Evolutionary conservation across 2,797 vertebrate genomes (phyloP), one percentile per base, ranked within the genome.

Genomic region (Dermochelys coriacea): DNA sequence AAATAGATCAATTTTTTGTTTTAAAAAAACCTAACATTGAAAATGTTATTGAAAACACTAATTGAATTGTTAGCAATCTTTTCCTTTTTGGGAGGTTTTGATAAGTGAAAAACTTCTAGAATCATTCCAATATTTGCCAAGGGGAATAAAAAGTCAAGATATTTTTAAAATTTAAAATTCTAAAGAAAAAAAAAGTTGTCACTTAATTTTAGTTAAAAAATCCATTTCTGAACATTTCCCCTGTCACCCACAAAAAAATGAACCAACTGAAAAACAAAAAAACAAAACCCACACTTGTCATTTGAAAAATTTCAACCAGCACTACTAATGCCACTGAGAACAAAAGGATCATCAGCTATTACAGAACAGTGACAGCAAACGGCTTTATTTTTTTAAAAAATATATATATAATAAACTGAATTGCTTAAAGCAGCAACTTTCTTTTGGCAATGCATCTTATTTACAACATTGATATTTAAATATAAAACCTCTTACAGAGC

Each of bases 361-460:
- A 49, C 5, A 16, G 4, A 51, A 80, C 3, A 41, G 2, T 41
- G 54, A 12, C 31, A 75, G 9, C 52, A 88, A 92, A 14, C 2
- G 34, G 15, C 1, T 59, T 88, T 81, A 25, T 8, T 85, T 3
- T 4, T 37, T 41, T 59, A 6, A 11, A 11, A 15, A 15, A 3
- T 47, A 0, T 19, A 0, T 50, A 2, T 50, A 59, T 19, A 0
- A 2, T 50, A 59, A 91, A 18, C 4, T 50, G 0, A 7, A 79
- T 50, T 86, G 86, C 54, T 83, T 6, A 41, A 85, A 81, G 3
- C 25, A 0, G 8, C 0, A 29, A 37, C 81, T 82, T 84, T 41
- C 3, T 82, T 88, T 49, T 8, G 16, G 1, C 1, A 31, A 3
- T 52, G 25, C 54, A 80, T 75, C 31, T 88, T 75, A 77, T 15